phyloP scores from a whole-genome alignment of 2,888 invertebrate genomes.

The Philopedon plagiatum region DNA sequence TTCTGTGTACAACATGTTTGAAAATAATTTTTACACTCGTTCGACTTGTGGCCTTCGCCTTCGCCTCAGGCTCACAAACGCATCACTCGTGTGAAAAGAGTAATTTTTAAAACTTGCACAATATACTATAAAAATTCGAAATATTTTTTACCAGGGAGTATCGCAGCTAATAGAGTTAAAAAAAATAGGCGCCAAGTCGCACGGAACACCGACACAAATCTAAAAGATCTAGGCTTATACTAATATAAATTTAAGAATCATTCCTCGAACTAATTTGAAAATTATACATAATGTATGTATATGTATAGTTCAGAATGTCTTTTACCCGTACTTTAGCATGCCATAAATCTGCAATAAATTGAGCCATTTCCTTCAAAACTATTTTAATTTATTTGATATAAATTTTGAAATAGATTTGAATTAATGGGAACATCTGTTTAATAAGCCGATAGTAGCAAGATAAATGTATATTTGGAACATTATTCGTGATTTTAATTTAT shows the following conservation, averaged over 20 bases:
- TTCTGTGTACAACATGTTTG: no score
- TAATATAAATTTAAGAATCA: neutral
- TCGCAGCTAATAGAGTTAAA: no score
- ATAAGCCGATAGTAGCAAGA: constrained; percentile 19
- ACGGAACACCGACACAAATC: neutral
- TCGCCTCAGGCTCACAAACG: no score
- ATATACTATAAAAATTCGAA: no score
- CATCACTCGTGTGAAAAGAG: no score
- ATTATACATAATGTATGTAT: neutral
- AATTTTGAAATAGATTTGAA: constrained; percentile 15
- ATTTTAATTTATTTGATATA: constrained; percentile 5
- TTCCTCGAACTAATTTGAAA: neutral
- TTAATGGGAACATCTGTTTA: constrained; percentile 31
- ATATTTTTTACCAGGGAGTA: no score
- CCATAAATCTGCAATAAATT: constrained; percentile 13
- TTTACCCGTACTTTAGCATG: neutral
- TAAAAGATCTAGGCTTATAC: neutral
- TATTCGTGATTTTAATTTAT: constrained; percentile 14
- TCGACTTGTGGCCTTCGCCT: no score
- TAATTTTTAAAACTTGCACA: no score
- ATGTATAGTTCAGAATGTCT: neutral
- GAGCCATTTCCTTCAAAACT: constrained; percentile 1
- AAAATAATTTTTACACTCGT: no score
- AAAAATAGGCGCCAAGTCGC: neutral
- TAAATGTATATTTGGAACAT: neutral